Conservation (phyloP, 1,140 invertebrate species). For the Bombus superbus region DNA sequence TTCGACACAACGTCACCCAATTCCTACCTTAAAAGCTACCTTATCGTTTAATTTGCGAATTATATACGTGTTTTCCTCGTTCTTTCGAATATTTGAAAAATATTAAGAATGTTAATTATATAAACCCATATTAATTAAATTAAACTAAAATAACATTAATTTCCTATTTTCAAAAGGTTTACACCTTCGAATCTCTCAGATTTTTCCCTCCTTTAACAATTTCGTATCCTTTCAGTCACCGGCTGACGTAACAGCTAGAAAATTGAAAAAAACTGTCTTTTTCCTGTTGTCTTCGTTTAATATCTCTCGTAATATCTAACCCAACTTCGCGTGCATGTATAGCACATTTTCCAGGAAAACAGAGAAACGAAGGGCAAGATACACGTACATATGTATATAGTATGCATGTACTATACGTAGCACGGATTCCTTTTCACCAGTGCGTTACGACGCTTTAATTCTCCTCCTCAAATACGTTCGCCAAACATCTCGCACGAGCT, state of each 20-base stretch:
- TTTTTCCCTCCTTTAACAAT: background rate
- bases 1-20: too few species aligned
- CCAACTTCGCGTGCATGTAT: background rate
- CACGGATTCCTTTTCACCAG: background rate
- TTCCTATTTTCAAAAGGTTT: background rate
- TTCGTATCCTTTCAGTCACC: background rate
- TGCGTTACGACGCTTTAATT: background rate
- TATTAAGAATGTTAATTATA: background rate
- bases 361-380: background rate
- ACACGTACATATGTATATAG: background rate
- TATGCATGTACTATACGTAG: background rate
- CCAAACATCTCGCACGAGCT: background rate
- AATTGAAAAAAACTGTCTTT: background rate
- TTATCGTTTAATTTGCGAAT: too few species aligned
- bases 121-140: too few species aligned
- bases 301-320: background rate
- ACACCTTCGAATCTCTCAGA: background rate
- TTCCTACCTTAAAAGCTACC: too few species aligned
- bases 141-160: too few species aligned
- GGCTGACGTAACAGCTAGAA: background rate
- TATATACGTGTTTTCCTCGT: too few species aligned
- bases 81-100: background rate
- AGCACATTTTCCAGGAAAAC: background rate
- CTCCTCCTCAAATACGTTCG: background rate
- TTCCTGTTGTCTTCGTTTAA: background rate